Conservation (phyloP, 2,888 invertebrate genomes). For the Drosophila sordidula region DNA sequence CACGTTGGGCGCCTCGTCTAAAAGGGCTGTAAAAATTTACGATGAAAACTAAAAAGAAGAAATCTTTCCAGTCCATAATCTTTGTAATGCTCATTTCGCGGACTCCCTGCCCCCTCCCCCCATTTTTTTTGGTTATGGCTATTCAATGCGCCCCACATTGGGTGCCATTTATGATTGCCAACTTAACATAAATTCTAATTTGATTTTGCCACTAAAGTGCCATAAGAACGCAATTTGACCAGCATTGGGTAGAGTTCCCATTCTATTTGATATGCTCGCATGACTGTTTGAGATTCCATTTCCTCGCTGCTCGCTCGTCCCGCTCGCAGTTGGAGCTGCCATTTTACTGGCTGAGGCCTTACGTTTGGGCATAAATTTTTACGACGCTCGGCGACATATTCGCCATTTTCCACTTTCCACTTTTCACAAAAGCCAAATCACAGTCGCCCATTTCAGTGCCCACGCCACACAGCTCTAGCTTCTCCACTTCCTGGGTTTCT, state of each 20-base stretch:
- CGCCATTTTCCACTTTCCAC: conserved; percentile 72
- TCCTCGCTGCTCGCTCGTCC: background rate
- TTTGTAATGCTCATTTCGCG: conserved; percentile 11
- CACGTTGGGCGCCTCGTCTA: conserved; percentile 24
- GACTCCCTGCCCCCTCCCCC: background rate
- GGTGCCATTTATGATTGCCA: conserved; percentile 77
- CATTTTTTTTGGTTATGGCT: conserved; percentile 44
- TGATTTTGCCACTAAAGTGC: conserved; percentile 82
- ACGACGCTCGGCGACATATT: conserved; percentile 79
- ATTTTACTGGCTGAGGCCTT: conserved; percentile 40
- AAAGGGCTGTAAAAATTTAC: conserved; percentile 50
- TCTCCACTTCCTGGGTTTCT: conserved; percentile 5
- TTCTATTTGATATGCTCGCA: conserved; percentile 20
- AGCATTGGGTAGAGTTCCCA: conserved; percentile 11
- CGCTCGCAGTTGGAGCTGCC: background rate
- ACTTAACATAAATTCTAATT: conserved; percentile 84
- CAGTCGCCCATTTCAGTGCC: conserved; percentile 69
- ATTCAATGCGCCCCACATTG: conserved; percentile 50
- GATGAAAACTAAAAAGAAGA: conserved; percentile 57
- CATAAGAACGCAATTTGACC: conserved; percentile 75
- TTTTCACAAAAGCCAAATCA: conserved; percentile 72
- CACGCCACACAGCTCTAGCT: conserved; percentile 22
- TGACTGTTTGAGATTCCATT: conserved; percentile 1
- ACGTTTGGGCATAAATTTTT: conserved; percentile 81
- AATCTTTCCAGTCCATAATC: conserved; percentile 51